Conservation (phyloP, 2,888 invertebrate species). For the Caenorhabditis sp. region DNA sequence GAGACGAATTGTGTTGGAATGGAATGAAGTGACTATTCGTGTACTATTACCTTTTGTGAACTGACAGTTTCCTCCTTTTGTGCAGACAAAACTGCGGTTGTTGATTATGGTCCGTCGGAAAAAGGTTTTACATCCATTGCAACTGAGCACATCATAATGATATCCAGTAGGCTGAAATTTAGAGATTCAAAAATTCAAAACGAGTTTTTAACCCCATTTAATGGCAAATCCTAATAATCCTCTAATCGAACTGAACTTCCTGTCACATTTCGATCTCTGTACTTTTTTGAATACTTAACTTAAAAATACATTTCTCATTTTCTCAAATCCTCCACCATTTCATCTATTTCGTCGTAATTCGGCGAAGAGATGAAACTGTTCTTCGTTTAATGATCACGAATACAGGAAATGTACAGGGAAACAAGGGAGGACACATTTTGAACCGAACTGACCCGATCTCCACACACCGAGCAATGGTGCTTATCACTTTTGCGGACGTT, state of each 20-base stretch:
- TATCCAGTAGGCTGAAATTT: conserved; percentile 70
- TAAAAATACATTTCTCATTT: no score
- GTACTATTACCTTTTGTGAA: conserved; percentile 70
- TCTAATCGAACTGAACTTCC: no score
- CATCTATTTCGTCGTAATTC: conserved; percentile 22
- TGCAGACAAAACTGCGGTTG: conserved; percentile 60
- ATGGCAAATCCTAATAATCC: no score
- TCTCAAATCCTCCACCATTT: not conserved
- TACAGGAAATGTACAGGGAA: not conserved
- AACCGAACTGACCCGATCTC: conserved; percentile 63
- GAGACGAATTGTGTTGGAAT: not conserved
- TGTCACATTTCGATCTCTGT: conserved; percentile 24
- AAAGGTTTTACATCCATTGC: conserved; percentile 73
- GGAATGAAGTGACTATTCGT: not conserved
- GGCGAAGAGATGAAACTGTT: conserved; percentile 41
- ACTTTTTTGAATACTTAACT: no score
- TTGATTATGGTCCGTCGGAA: conserved; percentile 68
- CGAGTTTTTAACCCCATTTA: not conserved
- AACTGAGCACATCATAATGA: conserved; percentile 69
- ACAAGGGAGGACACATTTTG: conserved; percentile 13
- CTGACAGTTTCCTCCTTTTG: conserved; percentile 66
- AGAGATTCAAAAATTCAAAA: not conserved
- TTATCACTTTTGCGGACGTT: conserved; percentile 69
- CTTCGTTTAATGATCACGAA: conserved; percentile 11
- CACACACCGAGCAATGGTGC: conserved; percentile 69